Evolutionary conservation across 2,113 vertebrate species (phyloP).

Genomic region (Upupa epops): DNA sequence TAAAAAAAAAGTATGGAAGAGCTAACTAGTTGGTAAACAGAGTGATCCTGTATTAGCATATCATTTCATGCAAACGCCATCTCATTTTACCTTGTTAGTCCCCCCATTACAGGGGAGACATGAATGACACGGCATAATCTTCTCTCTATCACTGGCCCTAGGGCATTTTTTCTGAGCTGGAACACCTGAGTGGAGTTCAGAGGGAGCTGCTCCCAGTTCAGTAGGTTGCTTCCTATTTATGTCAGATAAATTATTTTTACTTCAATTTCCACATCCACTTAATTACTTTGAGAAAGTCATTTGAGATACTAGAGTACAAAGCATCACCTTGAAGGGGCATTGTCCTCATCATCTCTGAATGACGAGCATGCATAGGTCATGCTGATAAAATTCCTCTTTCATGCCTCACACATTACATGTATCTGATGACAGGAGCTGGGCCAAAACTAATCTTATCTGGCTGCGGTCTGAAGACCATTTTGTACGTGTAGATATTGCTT

Average conservation of each 20-base stretch:
- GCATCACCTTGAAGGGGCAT: neutral
- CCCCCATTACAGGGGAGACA: neutral
- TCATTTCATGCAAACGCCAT: neutral
- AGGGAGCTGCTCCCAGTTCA: neutral
- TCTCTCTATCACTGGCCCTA: neutral
- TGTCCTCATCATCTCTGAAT: neutral
- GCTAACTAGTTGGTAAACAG: neutral
- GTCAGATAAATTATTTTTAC: neutral
- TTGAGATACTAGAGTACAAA: neutral
- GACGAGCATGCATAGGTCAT: neutral
- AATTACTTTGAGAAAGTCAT: neutral
- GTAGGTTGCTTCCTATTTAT: neutral
- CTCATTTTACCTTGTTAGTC: conserved; percentile 17
- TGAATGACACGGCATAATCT: conserved; percentile 4
- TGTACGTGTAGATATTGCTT: neutral
- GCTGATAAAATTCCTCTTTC: conserved; percentile 4
- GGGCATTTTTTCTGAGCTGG: neutral
- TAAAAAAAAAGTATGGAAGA: conserved; percentile 24
- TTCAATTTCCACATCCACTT: neutral
- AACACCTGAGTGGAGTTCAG: neutral
- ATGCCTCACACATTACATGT: neutral
- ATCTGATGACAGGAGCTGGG: neutral
- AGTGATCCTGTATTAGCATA: neutral
- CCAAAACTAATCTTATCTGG: neutral
- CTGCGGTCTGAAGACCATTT: neutral